phyloP scores from a whole-genome alignment of 2,113 vertebrate species.

The Limanda limanda region DNA sequence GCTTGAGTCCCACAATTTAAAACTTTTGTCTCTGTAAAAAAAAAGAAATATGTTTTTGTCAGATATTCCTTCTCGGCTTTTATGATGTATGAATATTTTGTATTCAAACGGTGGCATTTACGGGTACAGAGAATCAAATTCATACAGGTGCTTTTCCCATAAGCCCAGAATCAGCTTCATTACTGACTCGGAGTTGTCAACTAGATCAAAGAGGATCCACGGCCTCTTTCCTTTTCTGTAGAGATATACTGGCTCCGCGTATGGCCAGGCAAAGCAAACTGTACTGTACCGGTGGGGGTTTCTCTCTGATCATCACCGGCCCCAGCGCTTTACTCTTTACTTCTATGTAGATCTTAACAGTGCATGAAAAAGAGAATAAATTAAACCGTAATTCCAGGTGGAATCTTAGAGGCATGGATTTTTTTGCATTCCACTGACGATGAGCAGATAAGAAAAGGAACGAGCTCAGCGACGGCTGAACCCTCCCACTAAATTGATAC shows the following conservation, averaged over 20 bases:
- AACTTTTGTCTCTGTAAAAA: conserved; percentile 15
- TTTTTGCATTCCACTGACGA: conserved; percentile 49
- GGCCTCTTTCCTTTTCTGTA: conserved; percentile 31
- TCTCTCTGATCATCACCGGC: conserved; percentile 56
- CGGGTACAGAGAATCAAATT: conserved; percentile 19
- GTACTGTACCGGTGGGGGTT: conserved; percentile 16
- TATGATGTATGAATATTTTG: conserved; percentile 7
- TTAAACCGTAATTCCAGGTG: conserved; percentile 54
- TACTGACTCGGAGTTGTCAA: conserved; percentile 45
- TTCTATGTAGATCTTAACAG: conserved; percentile 59
- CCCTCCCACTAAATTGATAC: conserved; percentile 61
- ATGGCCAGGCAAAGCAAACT: conserved; percentile 44
- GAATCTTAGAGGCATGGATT: conserved; percentile 35
- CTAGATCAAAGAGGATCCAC: conserved; percentile 55
- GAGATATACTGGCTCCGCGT: conserved; percentile 30
- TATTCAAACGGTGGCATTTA: conserved; percentile 16
- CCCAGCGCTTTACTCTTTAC: conserved; percentile 31
- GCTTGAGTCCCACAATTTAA: conserved; percentile 37
- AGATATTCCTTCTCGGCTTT: background rate
- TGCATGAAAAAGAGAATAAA: conserved; percentile 65
- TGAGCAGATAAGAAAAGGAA: conserved; percentile 45
- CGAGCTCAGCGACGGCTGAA: conserved; percentile 14
- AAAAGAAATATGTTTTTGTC: conserved; percentile 4
- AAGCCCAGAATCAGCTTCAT: conserved; percentile 47
- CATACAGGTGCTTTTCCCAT: conserved; percentile 44